Conservation (phyloP, 2,797 vertebrate genomes). For the Holocentrus rufus region DNA sequence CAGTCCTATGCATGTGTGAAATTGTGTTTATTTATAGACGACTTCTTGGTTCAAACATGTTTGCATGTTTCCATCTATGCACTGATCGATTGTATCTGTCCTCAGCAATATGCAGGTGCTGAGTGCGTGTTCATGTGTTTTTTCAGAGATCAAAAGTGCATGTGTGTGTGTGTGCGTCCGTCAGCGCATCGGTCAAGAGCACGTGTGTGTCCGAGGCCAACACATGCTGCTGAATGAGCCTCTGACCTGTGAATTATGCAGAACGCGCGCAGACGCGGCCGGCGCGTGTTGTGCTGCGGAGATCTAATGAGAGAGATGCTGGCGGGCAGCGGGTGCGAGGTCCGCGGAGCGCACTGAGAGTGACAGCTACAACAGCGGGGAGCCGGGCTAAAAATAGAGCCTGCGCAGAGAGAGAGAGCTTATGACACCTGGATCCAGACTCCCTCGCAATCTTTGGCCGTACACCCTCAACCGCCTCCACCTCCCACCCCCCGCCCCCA, state of each 20-base stretch:
- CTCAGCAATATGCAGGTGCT: too few relatives aligned
- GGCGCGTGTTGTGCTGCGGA: constrained; percentile 26
- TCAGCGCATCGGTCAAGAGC: neutral
- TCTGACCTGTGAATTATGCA: constrained; percentile 65
- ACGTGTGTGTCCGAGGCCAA: constrained; percentile 12
- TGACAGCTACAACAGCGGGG: constrained; percentile 62
- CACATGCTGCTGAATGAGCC: constrained; percentile 39
- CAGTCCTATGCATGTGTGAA: too few relatives aligned
- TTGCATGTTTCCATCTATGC: neutral
- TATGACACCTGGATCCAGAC: constrained; percentile 65
- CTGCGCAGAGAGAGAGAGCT: constrained; percentile 37
- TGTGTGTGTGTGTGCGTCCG: neutral
- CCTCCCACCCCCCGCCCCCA: neutral
- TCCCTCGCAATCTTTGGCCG: constrained; percentile 35
- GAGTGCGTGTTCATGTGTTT: constrained; percentile 13
- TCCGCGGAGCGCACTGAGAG: constrained; percentile 51
- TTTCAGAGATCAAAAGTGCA: constrained; percentile 7
- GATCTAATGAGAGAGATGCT: constrained; percentile 70
- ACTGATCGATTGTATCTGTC: neutral
- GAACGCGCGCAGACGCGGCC: constrained; percentile 45
- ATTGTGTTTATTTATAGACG: too few relatives aligned
- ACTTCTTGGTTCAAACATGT: too few relatives aligned
- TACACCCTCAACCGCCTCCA: constrained; percentile 29
- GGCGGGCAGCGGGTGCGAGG: constrained; percentile 49
- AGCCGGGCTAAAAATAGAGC: constrained; percentile 68